These are phyloP conservation scores for Triplophysa tibetana DNA, from an alignment of 2,113 vertebrate species.

Conservation along the genomic window DNA sequence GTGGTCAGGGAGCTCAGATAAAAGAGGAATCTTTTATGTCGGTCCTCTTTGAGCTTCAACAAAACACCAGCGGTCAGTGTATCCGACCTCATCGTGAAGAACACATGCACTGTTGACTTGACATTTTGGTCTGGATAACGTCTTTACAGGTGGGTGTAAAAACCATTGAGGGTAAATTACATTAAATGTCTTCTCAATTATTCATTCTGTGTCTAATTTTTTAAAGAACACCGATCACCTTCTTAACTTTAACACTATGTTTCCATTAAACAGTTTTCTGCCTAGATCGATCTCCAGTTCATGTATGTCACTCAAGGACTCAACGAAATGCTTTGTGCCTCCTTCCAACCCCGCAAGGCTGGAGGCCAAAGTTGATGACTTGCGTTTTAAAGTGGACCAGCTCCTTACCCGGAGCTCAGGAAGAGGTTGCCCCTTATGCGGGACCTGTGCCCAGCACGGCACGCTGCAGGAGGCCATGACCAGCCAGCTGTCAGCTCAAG, in stretches of 20 bases:
- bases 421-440: slow-evolving; percentile 43
- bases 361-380: slow-evolving; percentile 56
- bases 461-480: slow-evolving; percentile 43
- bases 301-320: slow-evolving; percentile 31
- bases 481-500: slow-evolving; percentile 49
- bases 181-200: too few relatives aligned
- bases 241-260: slow-evolving; percentile 6
- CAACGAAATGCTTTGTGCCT: slow-evolving; percentile 24
- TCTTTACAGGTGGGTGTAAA: slow-evolving; percentile 7
- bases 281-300: not conserved
- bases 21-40: slow-evolving; percentile 52
- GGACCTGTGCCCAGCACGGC: slow-evolving; percentile 48
- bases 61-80: not conserved
- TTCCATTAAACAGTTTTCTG: not conserved
- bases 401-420: slow-evolving; percentile 39
- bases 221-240: too few relatives aligned
- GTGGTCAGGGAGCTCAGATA: slow-evolving; percentile 48
- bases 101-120: not conserved
- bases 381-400: slow-evolving; percentile 53
- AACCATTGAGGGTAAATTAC: too few relatives aligned
- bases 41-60: slow-evolving; percentile 2
- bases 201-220: too few relatives aligned
- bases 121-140: not conserved
- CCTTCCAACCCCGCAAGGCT: slow-evolving; percentile 23
- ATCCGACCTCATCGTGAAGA: not conserved